phyloP scores from a whole-genome alignment of 2,888 invertebrate genomes.

The Anthrax anthrax region DNA sequence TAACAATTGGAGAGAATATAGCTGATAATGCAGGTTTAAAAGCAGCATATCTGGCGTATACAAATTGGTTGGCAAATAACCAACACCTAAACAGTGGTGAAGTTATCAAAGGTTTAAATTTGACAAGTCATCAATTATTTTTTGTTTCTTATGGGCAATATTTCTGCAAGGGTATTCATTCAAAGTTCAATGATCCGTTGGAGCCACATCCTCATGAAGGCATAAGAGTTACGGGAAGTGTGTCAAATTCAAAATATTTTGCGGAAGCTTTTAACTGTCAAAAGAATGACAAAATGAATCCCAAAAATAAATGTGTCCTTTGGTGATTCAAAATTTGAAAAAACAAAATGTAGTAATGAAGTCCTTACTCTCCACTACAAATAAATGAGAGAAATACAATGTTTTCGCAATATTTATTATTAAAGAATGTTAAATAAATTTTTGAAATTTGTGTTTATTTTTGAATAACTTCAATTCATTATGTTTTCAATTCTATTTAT shows the following conservation, averaged over 20 bases:
- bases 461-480: too few species aligned
- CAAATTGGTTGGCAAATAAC: background rate
- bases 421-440: too few species aligned
- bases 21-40: slow-evolving; percentile 1
- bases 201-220: background rate
- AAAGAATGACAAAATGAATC: background rate
- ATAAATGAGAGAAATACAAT: too few species aligned
- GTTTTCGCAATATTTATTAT: too few species aligned
- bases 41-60: background rate
- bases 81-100: background rate
- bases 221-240: background rate
- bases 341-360: too few species aligned
- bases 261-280: background rate
- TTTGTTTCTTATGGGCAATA: slow-evolving; percentile 3
- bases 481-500: too few species aligned
- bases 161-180: background rate
- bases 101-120: background rate
- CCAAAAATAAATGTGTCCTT: background rate
- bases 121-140: background rate
- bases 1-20: background rate
- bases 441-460: too few species aligned
- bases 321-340: too few species aligned
- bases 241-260: background rate
- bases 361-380: too few species aligned
- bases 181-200: background rate